Evolutionary conservation across 2,888 invertebrate species (phyloP).

Genomic region (Drosophila eohydei): DNA sequence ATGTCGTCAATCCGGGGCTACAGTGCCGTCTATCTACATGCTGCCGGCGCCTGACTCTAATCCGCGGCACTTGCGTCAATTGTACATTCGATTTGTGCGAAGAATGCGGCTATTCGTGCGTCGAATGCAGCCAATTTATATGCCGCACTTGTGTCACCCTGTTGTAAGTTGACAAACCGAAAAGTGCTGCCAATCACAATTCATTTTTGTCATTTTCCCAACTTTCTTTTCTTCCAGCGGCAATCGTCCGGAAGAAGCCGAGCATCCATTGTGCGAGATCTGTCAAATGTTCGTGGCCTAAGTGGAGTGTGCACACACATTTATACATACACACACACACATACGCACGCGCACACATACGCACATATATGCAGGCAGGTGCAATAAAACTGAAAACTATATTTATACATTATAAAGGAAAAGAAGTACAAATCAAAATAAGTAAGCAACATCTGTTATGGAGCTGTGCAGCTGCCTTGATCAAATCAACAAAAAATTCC

Average conservation of each 20-base stretch:
- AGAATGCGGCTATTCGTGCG: constrained; percentile 79
- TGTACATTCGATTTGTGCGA: constrained; percentile 76
- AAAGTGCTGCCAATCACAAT: background rate
- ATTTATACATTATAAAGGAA: background rate
- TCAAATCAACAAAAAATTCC: background rate
- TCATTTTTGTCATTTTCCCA: background rate
- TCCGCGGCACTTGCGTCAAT: constrained; percentile 67
- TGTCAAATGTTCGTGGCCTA: constrained; percentile 65
- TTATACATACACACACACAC: background rate
- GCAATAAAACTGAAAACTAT: background rate
- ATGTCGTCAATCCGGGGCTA: constrained; percentile 53
- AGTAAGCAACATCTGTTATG: background rate
- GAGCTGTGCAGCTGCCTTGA: constrained; percentile 1
- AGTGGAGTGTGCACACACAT: background rate
- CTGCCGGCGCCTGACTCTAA: constrained; percentile 59
- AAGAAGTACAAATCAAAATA: constrained; percentile 13
- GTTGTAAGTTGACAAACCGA: constrained; percentile 66
- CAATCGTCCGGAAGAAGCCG: constrained; percentile 55
- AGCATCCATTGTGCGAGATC: constrained; percentile 72
- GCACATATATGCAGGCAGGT: background rate
- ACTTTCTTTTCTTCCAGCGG: constrained; percentile 54
- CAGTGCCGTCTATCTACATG: constrained; percentile 60
- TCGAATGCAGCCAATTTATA: constrained; percentile 71
- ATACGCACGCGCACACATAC: background rate
- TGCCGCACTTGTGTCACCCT: constrained; percentile 75